These are phyloP conservation scores for Hyperoplus immaculatus DNA, from an alignment of 2,797 vertebrate species.

Conservation along the genomic window DNA sequence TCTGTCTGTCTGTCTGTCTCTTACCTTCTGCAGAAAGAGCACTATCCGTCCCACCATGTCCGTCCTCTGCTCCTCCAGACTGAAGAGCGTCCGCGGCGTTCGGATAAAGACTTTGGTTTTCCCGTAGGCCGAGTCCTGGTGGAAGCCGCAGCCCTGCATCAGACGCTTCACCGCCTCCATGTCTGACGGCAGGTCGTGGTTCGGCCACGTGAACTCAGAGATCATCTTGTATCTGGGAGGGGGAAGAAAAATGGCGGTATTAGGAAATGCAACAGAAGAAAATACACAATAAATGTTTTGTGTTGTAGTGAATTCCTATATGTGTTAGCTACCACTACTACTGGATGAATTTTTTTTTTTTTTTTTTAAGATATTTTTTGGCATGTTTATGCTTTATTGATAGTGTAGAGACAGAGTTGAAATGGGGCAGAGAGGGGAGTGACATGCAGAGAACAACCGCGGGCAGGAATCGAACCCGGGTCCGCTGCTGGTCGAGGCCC, in stretches of 20 bases:
- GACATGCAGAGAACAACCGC: too few relatives aligned
- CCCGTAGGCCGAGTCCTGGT: constrained; percentile 95
- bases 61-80: constrained; percentile 93
- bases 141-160: constrained; percentile 91
- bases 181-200: constrained; percentile 94
- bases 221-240: constrained; percentile 96
- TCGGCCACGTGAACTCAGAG: constrained; percentile 97
- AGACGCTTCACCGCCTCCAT: constrained; percentile 92
- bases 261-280: neutral
- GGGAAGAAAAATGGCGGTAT: neutral
- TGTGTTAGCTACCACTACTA: too few relatives aligned
- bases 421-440: too few relatives aligned
- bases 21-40: constrained; percentile 98
- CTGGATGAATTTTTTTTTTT: too few relatives aligned
- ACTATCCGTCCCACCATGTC: constrained; percentile 95
- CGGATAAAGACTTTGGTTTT: constrained; percentile 98
- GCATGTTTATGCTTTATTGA: too few relatives aligned
- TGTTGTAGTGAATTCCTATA: too few relatives aligned
- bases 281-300: too few relatives aligned
- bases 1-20: constrained; percentile 5
- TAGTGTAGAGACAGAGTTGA: too few relatives aligned
- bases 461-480: too few relatives aligned
- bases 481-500: too few relatives aligned
- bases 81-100: constrained; percentile 95
- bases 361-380: too few relatives aligned